Evolutionary conservation across 2,113 vertebrate species (phyloP).

Genomic region (Choloepus hoffmanni): DNA sequence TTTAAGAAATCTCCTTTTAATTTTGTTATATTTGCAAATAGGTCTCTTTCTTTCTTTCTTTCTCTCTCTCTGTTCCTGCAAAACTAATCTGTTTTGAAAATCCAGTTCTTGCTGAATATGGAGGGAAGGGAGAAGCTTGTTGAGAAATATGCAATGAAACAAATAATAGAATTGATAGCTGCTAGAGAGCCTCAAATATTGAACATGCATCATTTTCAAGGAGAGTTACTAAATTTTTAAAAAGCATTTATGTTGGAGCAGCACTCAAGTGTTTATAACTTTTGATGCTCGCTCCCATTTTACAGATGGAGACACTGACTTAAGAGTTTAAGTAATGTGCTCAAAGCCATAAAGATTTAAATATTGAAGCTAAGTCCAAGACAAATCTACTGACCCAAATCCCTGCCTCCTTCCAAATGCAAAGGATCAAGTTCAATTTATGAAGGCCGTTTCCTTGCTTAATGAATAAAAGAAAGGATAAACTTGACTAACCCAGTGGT

Average conservation of each 20-base stretch:
- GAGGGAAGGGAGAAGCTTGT: neutral
- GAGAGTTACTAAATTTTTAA: slow-evolving; percentile 69
- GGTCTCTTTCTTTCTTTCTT: neutral
- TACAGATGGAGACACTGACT: slow-evolving; percentile 43
- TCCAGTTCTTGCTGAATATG: neutral
- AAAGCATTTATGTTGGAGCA: slow-evolving; percentile 34
- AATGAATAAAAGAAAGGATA: neutral
- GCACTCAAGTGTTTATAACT: slow-evolving; percentile 19
- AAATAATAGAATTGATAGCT: neutral
- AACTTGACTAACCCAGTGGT: neutral
- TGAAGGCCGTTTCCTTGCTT: neutral
- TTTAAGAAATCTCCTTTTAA: slow-evolving; percentile 83
- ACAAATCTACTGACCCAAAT: neutral
- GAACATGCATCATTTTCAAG: slow-evolving; percentile 45
- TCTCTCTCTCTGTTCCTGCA: neutral
- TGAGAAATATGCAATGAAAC: neutral
- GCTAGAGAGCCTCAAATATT: slow-evolving; percentile 44
- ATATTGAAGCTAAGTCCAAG: neutral
- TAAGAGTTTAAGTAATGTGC: neutral
- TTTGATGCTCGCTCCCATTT: slow-evolving; percentile 42
- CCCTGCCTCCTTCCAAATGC: neutral
- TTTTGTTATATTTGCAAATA: slow-evolving; percentile 67
- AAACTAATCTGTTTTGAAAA: slow-evolving; percentile 61
- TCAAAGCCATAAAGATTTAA: neutral
- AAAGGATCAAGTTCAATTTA: neutral